Evolutionary conservation across 2,113 vertebrate species (phyloP).

Genomic region (Pangasianodon gigas): DNA sequence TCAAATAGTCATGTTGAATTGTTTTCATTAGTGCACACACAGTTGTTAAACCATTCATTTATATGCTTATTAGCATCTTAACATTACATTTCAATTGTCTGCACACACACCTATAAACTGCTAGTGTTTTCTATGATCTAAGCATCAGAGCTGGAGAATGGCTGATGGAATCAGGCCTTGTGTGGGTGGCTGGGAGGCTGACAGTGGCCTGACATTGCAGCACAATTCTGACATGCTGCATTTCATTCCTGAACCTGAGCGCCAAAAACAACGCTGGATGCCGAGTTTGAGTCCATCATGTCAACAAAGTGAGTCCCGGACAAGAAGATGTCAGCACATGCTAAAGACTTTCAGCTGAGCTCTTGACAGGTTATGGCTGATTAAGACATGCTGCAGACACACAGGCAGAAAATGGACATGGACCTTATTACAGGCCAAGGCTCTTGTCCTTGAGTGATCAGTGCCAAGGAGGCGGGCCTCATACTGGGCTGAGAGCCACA

Average conservation of each 20-base stretch:
- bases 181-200: slow-evolving; percentile 25
- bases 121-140: slow-evolving; percentile 19
- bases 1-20: background rate
- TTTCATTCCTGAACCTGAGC: slow-evolving; percentile 40
- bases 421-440: slow-evolving; percentile 15
- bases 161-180: slow-evolving; percentile 39
- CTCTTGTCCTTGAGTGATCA: slow-evolving; percentile 27
- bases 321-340: slow-evolving; percentile 45
- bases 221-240: slow-evolving; percentile 37
- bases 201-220: slow-evolving; percentile 44
- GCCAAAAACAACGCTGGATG: slow-evolving; percentile 34
- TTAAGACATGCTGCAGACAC: slow-evolving; percentile 28
- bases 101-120: background rate
- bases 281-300: slow-evolving; percentile 45
- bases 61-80: no score
- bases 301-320: slow-evolving; percentile 21
- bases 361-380: slow-evolving; percentile 36
- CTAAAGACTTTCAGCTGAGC: slow-evolving; percentile 50
- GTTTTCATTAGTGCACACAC: background rate
- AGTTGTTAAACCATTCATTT: background rate
- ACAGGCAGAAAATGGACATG: slow-evolving; percentile 33
- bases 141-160: slow-evolving; percentile 4
- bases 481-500: slow-evolving; percentile 29
- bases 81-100: background rate
- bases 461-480: background rate